phyloP scores from a whole-genome alignment of 2,888 invertebrate genomes.

The Synergus laeviventris region DNA sequence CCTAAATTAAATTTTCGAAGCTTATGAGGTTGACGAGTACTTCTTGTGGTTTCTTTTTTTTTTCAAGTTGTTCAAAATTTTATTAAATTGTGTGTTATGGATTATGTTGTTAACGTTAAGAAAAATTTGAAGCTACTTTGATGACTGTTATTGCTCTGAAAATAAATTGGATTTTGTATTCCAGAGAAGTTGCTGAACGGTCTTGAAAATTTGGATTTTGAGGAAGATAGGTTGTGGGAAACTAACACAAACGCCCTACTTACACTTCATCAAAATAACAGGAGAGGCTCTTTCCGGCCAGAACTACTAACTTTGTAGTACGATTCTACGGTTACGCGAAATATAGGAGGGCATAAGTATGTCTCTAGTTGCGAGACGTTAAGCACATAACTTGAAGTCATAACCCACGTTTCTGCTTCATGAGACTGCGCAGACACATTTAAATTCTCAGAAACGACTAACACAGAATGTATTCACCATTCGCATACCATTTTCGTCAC shows the following conservation, averaged over 20 bases:
- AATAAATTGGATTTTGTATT: too few species aligned
- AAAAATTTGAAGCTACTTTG: too few species aligned
- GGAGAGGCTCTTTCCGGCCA: constrained; percentile 24
- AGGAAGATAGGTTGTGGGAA: not conserved
- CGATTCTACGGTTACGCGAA: constrained; percentile 32
- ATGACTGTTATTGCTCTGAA: too few species aligned
- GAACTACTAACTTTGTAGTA: constrained; percentile 24
- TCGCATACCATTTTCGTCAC: constrained; percentile 20
- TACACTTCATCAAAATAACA: constrained; percentile 30
- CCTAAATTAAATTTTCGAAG: too few species aligned
- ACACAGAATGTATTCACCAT: constrained; percentile 24
- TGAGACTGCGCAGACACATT: constrained; percentile 29
- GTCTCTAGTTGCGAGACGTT: constrained; percentile 17
- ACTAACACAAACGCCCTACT: constrained; percentile 8
- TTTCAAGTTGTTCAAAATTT: too few species aligned
- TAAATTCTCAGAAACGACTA: constrained; percentile 21
- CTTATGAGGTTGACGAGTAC: too few species aligned
- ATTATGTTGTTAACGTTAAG: too few species aligned
- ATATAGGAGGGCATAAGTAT: constrained; percentile 21
- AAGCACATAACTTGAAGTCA: constrained; percentile 39
- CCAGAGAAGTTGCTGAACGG: not conserved
- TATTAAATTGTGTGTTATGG: too few species aligned
- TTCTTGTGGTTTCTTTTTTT: too few species aligned
- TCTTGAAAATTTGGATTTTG: not conserved
- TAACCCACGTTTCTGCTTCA: constrained; percentile 30